Percentiles rank a stretch among this genome's conserved stretches.
Evolutionary conservation across 2,113 vertebrate genomes (phyloP).

Genomic region (Myocastor coypus): DNA sequence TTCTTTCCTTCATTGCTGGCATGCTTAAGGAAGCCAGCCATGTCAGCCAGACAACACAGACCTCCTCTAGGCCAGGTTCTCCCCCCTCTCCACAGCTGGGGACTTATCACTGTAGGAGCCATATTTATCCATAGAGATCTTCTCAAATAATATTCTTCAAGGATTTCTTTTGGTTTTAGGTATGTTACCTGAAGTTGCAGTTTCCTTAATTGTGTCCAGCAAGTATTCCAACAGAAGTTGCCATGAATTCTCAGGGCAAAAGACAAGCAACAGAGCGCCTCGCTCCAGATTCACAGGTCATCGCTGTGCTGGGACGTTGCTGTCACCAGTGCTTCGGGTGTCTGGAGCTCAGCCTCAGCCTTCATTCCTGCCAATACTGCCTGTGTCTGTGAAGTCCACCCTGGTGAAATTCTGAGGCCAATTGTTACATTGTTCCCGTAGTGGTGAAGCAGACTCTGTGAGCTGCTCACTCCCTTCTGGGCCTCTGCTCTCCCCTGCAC

Average conservation of each 20-base stretch:
- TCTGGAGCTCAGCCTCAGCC: neutral
- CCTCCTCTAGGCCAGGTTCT: neutral
- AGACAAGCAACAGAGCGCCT: neutral
- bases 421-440: neutral
- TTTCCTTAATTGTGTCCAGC: neutral
- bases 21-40: neutral
- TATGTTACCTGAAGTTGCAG: neutral
- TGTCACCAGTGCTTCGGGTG: neutral
- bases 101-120: neutral
- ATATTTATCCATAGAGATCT: no score
- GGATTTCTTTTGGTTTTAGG: neutral
- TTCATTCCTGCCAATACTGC: neutral
- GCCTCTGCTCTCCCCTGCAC: neutral
- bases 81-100: neutral
- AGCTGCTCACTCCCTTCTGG: neutral
- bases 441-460: neutral
- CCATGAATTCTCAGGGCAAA: neutral
- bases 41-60: neutral
- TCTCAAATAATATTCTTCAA: neutral
- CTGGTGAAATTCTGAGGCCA: neutral
- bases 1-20: neutral
- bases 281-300: neutral
- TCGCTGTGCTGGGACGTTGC: neutral
- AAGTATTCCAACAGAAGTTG: neutral
- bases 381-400: neutral